These are phyloP conservation scores for Dastarcus helophoroides DNA, from an alignment of 2,888 invertebrate species.

Conservation along the genomic window DNA sequence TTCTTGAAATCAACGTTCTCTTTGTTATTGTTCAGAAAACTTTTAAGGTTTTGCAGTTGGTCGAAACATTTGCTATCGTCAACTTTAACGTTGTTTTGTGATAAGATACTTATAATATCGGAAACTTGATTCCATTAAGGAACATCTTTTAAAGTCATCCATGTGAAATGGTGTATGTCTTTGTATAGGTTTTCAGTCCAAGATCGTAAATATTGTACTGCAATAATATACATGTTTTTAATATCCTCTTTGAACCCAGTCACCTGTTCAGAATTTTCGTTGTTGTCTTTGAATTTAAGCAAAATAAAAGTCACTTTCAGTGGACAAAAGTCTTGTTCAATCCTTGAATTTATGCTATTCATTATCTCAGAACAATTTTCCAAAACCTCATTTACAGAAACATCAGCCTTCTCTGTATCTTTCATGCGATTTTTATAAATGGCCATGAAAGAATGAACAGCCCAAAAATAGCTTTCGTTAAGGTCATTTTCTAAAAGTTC, in stretches of 20 bases:
- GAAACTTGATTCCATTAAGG: constrained; percentile 12
- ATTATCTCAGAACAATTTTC: constrained; percentile 12
- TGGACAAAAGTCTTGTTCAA: constrained; percentile 13
- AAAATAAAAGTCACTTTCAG: constrained; percentile 12
- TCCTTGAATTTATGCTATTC: constrained; percentile 11
- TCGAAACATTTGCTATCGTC: constrained; percentile 14
- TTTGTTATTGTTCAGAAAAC: constrained; percentile 9
- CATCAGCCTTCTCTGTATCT: constrained; percentile 10
- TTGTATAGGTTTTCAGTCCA: constrained; percentile 11
- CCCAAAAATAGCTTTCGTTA: too few relatives aligned
- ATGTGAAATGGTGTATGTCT: constrained; percentile 11
- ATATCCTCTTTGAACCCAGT: constrained; percentile 12
- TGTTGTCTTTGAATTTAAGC: constrained; percentile 9
- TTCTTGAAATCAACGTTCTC: constrained; percentile 9
- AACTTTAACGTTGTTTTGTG: constrained; percentile 12
- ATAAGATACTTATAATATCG: constrained; percentile 11
- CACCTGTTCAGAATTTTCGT: constrained; percentile 10
- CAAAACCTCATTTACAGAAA: constrained; percentile 12
- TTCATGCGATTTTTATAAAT: constrained; percentile 8
- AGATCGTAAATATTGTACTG: constrained; percentile 12
- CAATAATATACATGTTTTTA: constrained; percentile 13
- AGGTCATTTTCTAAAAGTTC: too few relatives aligned
- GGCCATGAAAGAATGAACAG: constrained; percentile 9
- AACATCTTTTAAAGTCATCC: constrained; percentile 12
- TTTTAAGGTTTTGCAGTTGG: constrained; percentile 10